Conservation (phyloP, 1,140 invertebrate genomes). For the Thaumatotibia leucotreta region DNA sequence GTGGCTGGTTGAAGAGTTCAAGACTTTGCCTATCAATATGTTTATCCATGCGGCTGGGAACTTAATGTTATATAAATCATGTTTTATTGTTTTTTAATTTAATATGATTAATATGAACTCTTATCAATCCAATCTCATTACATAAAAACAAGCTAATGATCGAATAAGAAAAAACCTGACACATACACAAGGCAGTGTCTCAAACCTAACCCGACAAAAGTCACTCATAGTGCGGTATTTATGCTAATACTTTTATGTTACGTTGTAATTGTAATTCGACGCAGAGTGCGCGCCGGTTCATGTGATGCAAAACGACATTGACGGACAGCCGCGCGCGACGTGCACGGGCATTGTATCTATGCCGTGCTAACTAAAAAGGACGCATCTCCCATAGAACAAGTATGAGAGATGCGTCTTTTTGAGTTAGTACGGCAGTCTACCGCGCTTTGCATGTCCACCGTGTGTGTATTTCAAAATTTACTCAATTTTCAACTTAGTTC, state of each 20-base stretch:
- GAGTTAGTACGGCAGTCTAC: no score
- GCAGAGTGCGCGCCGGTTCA: constrained; percentile 8
- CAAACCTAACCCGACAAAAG: background rate
- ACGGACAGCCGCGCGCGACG: background rate
- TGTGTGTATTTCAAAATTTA: background rate
- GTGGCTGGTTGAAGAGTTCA: no score
- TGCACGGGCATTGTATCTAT: background rate
- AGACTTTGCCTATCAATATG: no score
- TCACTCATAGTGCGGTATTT: background rate
- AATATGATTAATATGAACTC: no score
- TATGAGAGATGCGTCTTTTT: no score
- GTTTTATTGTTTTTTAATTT: no score
- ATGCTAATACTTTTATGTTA: constrained; percentile 13
- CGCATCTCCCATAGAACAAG: no score
- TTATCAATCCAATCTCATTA: no score
- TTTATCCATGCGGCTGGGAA: no score
- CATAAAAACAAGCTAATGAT: no score
- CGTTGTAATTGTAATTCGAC: constrained; percentile 13
- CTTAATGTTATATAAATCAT: no score
- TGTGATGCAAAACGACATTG: constrained; percentile 18
- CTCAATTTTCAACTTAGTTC: background rate
- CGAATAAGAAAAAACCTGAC: background rate
- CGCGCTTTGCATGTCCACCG: background rate
- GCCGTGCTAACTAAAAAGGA: no score
- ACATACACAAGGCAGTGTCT: background rate